Base-by-base conservation (phyloP, 2,797 vertebrate genomes). In the Peromyscus attwateri region DNA sequence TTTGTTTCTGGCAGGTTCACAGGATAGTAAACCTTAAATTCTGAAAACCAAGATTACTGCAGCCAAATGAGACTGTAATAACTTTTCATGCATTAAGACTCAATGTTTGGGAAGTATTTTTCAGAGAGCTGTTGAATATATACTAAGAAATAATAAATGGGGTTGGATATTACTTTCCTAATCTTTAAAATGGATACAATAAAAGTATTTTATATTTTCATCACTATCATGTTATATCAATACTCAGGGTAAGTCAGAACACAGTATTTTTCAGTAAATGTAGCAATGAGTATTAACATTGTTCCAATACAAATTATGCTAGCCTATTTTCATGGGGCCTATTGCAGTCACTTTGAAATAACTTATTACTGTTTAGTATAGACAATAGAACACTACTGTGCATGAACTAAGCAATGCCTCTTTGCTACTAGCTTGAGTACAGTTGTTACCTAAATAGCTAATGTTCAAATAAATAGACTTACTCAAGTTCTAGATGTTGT, bases 181-280 rank as follows among this genome's bases (percentile, higher is more conserved):
- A 68, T 37, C 60, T 92, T 9, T 75, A 96, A 91, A 92, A 87
- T 73, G 27, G 71, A n/a, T 37, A 77, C 8, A 92, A 93, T n/a
- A 85, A 84, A 60, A 83, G 49, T 75, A 27, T 21, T 40, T 85
- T 46, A 19, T 27, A 62, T 16, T 29, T 92, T 11, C 6, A 43
- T 60, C 70, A 66, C 83, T 19, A 89, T 46, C 49, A 75, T 2
- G 34, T 70, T 31, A 52, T 1, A 5, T 49, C 57, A 68, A 37
- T 62, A 6, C 21, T 91, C 21, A 23, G 25, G 29, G 27, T 14
- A 29, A 16, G 5, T 27, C 25, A 80, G 31, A 93, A 82, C 2
- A 88, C 0, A 81, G 6, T 40, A 52, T 87, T 87, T 92, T 64
- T 90, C 70, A 80, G 40, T 25, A 82, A 85, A 37, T 21, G 13